Evolutionary conservation across 2,113 vertebrate genomes (phyloP).

Genomic region (Strix uralensis): DNA sequence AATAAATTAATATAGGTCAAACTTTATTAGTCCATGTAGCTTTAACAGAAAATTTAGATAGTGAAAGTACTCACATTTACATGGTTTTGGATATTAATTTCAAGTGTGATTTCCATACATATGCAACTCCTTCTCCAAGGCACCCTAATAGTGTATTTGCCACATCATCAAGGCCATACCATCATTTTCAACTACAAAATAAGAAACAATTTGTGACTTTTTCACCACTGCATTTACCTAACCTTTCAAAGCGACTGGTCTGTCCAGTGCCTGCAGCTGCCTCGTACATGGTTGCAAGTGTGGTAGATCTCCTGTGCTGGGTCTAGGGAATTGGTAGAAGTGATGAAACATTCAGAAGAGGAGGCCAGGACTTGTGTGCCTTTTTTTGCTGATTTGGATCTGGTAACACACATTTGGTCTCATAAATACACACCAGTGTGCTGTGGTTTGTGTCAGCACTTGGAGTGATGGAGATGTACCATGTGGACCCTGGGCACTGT

Average conservation of each 20-base stretch:
- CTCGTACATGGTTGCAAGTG: accelerated
- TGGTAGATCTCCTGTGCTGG: not conserved
- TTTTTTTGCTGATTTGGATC: not conserved
- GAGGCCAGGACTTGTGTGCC: not conserved
- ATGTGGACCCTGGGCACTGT: not conserved
- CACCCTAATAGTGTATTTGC: not conserved
- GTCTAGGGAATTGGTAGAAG: too few species aligned
- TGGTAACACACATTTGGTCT: accelerated
- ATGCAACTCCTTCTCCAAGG: too few species aligned
- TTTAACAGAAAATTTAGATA: not conserved
- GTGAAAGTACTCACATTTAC: not conserved
- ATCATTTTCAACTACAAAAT: not conserved
- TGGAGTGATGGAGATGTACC: too few species aligned
- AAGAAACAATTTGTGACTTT: not conserved
- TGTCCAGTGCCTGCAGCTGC: not conserved
- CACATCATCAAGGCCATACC: too few species aligned
- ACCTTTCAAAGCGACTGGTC: not conserved
- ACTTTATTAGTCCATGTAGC: not conserved
- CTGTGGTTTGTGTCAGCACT: not conserved
- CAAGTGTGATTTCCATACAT: not conserved
- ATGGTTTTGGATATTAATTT: not conserved
- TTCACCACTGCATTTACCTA: not conserved
- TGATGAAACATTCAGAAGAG: accelerated
- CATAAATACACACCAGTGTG: accelerated
- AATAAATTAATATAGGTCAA: not conserved